A percentile compares a stretch with the other conserved stretches of the same genome.
Conservation (phyloP, 2,888 invertebrate species). For the Tyria jacobaeae region DNA sequence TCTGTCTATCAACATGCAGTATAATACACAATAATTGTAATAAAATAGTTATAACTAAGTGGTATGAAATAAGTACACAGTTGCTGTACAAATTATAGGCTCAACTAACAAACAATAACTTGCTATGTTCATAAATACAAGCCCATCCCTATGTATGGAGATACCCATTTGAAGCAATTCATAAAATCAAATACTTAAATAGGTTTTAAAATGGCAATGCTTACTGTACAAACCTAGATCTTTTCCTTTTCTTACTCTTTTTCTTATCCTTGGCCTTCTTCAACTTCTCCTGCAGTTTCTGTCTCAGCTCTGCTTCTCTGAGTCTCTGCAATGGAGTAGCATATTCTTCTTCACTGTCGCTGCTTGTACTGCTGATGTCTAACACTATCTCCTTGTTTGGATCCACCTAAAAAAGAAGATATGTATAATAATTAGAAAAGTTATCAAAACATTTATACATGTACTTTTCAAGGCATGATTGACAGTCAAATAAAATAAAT, state of each 20-base stretch:
- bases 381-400: conserved; percentile 97
- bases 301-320: conserved; percentile 91
- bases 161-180: too few relatives aligned
- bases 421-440: too few relatives aligned
- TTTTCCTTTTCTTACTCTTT: conserved; percentile 75
- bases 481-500: background rate
- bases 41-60: background rate
- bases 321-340: conserved; percentile 93
- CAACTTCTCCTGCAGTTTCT: conserved; percentile 89
- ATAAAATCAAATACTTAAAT: background rate
- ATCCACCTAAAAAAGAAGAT: conserved; percentile 87
- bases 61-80: background rate
- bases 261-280: conserved; percentile 87
- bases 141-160: too few relatives aligned
- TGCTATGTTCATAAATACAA: too few relatives aligned
- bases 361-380: conserved; percentile 98
- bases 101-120: too few relatives aligned
- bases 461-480: background rate
- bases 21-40: background rate
- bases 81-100: too few relatives aligned
- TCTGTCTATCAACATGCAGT: background rate
- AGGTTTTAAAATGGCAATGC: background rate
- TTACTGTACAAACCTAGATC: conserved; percentile 59
- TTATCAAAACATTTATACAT: too few relatives aligned
- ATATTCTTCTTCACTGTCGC: conserved; percentile 94